Evolutionary conservation across 2,113 vertebrate species (phyloP), one percentile per base, ranked within the genome.

Genomic region (Pluvialis apricaria): DNA sequence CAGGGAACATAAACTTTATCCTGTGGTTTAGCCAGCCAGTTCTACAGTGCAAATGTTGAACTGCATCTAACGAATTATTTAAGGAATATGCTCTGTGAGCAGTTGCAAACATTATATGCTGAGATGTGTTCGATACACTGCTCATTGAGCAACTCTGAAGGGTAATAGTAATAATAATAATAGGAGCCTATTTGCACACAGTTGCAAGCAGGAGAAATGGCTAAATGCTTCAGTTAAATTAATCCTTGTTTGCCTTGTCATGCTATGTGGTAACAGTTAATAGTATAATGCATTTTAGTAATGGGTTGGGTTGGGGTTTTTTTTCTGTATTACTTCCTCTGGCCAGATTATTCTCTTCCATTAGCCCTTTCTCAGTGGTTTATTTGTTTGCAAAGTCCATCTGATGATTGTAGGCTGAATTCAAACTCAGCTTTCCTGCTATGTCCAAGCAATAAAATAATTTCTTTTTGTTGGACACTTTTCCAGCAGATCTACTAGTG

Each of bases 191-290:
- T 95, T 97, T 97, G 78, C 75, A 95, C 94, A 95, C 71, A 81
- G 77, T 96, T 72, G 71, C 84, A 91, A 95, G 71, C 54, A 91
- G 78, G 26, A 97, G 79, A 97, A 97, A 94, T 80, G 31, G 66
- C 89, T 97, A 92, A 96, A 96, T 96, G 82, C 55, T 94, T 89
- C 78, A 77, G 71, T 91, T 94, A 95, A 95, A 97, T 97, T 95
- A 94, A 80, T 95, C 84, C 89, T 92, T 94, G 90, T 97, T 94
- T 96, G 91, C 91, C 66, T 85, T 80, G 88, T 95, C 94, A 89
- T 94, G 54, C 86, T 88, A 11, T 82, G 94, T 77, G 86, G 91
- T 83, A 96, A 90, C 68, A 91, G 91, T 96, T 95, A 91, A 91
- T 97, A 95, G 91, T 95, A 91, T 73, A 94, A 95, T 94, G 87